Base-by-base conservation (phyloP, 2,113 vertebrate species). In the Stomatorhinus ivindoensis region DNA sequence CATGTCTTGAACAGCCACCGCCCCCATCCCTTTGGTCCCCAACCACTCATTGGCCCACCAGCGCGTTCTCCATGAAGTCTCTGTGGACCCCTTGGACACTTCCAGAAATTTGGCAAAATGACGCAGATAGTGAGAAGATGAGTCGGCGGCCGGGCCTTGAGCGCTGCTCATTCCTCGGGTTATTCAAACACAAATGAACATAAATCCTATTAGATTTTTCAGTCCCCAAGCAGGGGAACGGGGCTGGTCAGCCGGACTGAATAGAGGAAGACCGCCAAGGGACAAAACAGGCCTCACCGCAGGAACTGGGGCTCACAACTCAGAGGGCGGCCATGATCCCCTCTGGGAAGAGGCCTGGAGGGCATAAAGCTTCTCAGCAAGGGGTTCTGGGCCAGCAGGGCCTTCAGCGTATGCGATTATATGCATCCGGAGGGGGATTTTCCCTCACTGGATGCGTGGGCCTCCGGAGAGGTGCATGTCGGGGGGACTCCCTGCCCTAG, bases 301-400 rank as follows among this genome's bases (percentile, higher is more conserved):
- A 93, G 93, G 93, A 94, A 94, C 90, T 94, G 92, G 91, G 88
- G 91, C 93, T 91, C 92, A 90, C 91, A 82, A 92, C 95, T 93
- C 94, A 95, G 94, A 94, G 93, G 90, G 89, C 91, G 85, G 93
- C 93, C 93, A 94, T 92, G 91, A 93, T 95, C 94, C 94, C 94
- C 94, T 94, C 93, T 94, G 95, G 94, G 95, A 93, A 17, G 10
- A 92, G 91, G 94, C 93, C 93, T 93, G 89, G 89, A 73, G 87
- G 92, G 90, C 91, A 95, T 95, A 94, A 94, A 94, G 95, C 93
- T 91, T 42, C 94, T 91, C 95, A 93, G 93, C 94, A 89, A 93
- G 92, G 94, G 94, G 94, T 92, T 94, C 93, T 93, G 92, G 94
- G 94, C 94, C 69, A 89, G 91, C 92, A 91, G 90, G 89, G 88